Evolutionary conservation across 2,113 vertebrate genomes (phyloP), one percentile per base, ranked within the genome.

Genomic region (Halcyon senegalensis): DNA sequence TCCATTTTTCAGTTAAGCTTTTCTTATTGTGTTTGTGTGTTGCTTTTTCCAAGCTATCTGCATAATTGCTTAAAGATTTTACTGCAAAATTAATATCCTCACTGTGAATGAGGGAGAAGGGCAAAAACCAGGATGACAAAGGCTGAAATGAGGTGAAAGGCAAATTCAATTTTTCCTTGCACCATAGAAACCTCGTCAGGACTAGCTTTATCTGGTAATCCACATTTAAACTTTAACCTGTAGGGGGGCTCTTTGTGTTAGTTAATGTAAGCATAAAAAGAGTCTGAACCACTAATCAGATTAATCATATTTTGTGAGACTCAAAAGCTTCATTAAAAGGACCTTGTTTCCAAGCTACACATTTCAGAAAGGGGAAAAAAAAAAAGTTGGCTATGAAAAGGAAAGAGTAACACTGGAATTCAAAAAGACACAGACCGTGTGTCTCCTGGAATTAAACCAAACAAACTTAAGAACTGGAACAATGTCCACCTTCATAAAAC

Each of bases 141-240:
- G 97, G 97, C 98, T 98, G 98, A 98, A 99, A 98, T 98, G 98
- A 99, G 98, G 98, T 98, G 98, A 98, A 98, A 98, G 98, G 98
- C 98, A 98, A 99, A 99, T 99, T 98, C 96, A 98, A 98, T 98
- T 99, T 98, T 98, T 97, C 96, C 96, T 97, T 97, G 98, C 98
- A 97, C 98, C 98, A 98, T 98, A 98, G 98, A 99, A 99, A 99
- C 98, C 98, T 99, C 98, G 97, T 99, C 98, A 99, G 98, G 98
- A 98, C 98, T 98, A 98, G 98, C 98, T 99, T 99, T 99, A 99
- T 99, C 98, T 99, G 98, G 98, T 99, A 99, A 99, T 99, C 99
- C 99, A 99, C 99, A 98, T 99, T 99, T 99, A 99, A 99, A 99
- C 99, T 99, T 99, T 99, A 99, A 99, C 99, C 99, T 99, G 99